Evolutionary conservation across 2,113 vertebrate genomes (phyloP), one percentile per base, ranked within the genome.

Genomic region (Corythornis madagascariensis): DNA sequence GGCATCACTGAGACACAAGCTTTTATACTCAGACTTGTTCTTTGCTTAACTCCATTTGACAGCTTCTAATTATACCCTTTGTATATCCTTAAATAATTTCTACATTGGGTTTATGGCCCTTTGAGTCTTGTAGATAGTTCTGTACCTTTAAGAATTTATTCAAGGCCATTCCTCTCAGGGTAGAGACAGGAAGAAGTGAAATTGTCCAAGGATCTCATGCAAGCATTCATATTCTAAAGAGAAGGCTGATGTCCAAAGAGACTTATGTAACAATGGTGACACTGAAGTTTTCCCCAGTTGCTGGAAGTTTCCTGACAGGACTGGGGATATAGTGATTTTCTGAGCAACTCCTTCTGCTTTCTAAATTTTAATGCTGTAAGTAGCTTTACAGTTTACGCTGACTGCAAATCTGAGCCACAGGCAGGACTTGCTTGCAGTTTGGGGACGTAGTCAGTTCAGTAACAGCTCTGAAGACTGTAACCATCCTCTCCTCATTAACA

Each of bases 401-500:
- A 96, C 97, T 52, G 98, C 94, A 6, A 73, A 52, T 24, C 90
- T 86, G 16, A 98, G 87, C 8, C 93, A 67, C 2, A 97, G 98
- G 96, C 98, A 98, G 75, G 98, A 97, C 91, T 98, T 98, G 1
- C 96, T 96, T 10, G 97, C 97, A 2, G 98, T 97, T 98, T 97
- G 98, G 59, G 98, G 96, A 61, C 96, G 96, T 70, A 16, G 97
- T 97, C 59, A 91, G 90, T 55, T 97, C 94, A 7, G 97, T 28
- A 7, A 97, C 93, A 55, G 94, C 96, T 1, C 88, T 95, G 56
- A 98, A 95, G 63, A 66, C 70, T 4, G 55, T 65, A 45, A 89
- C 83, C n/a, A 67, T 94, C 3, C 92, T 74, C 75, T 97, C 97
- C 73, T 96, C 96, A 43, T 95, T 96, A 83, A 97, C 97, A 38